Conservation (phyloP, 2,888 invertebrate genomes). For the Podotricha telesiphe region DNA sequence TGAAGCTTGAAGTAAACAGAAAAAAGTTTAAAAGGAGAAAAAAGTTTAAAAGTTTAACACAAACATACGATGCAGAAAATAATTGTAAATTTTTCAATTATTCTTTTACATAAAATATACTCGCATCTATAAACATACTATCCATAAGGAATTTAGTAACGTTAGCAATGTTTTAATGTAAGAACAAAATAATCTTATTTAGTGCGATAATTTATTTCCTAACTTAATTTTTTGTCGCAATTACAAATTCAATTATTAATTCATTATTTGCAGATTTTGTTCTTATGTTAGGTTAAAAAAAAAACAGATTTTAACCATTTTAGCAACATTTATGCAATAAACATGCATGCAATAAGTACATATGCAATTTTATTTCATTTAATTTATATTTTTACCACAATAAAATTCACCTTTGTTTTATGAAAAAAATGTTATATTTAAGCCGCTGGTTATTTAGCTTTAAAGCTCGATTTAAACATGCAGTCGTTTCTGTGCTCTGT, state of each 20-base stretch:
- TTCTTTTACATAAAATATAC: background rate
- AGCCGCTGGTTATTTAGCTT: constrained; percentile 30
- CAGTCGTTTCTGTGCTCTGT: constrained; percentile 31
- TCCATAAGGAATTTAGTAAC: background rate
- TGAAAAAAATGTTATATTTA: background rate
- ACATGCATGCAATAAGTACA: too few species aligned
- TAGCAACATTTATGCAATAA: too few species aligned
- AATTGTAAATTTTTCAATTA: background rate
- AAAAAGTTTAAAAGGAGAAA: constrained; percentile 25
- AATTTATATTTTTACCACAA: too few species aligned
- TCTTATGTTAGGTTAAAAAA: too few species aligned
- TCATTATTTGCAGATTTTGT: too few species aligned
- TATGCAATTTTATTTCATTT: too few species aligned
- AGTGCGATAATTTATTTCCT: too few species aligned
- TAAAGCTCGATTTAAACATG: constrained; percentile 43
- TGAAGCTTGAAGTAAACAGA: constrained; percentile 24
- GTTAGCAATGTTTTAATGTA: background rate
- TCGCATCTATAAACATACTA: background rate
- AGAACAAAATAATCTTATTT: too few species aligned
- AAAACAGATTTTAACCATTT: too few species aligned
- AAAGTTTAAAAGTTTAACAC: background rate
- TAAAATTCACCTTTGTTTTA: background rate
- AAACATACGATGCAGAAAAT: background rate
- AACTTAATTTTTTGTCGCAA: too few species aligned
- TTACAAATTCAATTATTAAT: too few species aligned